Base-by-base conservation (phyloP, 37 sponge, comb jelly and placozoan genomes). In the Dysidea cf. avara region DNA sequence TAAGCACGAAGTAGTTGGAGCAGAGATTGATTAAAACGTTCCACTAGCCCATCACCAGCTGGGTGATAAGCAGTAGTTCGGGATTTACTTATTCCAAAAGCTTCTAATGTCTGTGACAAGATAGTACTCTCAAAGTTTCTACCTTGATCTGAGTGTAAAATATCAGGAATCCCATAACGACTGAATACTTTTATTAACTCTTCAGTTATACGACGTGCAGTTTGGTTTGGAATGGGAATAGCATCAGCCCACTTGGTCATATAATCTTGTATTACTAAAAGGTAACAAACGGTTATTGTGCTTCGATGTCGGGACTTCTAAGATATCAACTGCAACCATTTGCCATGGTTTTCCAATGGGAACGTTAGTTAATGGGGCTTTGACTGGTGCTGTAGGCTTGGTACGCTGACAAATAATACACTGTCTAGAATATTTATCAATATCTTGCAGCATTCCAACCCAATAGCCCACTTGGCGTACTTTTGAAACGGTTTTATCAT, bases 61-160 rank as follows among this genome's bases (percentile, higher is more conserved):
- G 61, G 75, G 62, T 74, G 75, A 57, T 74, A 74, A 14, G 75
- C 22, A 1, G 75, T 58, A 43, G 75, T 74, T 7, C 25, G 39
- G 2, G 61, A 39, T 28, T 74, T 74, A 13, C 24, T 17, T 39
- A 58, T 28, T 12, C 75, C 75, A 40, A 56, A 58, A 18, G 75
- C 75, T 38, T 35, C 60, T 14, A 31, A 35, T n/a, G 48, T 60
- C 18, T 74, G 43, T 11, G 25, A 20, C 3, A 74, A 36, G 4
- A 74, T 28, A 38, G 25, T 57, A 29, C 61, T 56, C n/a, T 71
- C 56, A 71, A 71, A 71, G 52, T 71, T 71, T 12, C 34, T n/a
- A 29, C 72, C 72, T 36, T 71, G 72, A n/a, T 71, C 72, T 7
- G 72, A 71, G 57, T 71, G 56, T 7, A 71, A 37, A 4, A 54